Base-by-base conservation (phyloP, 2,888 invertebrate genomes). In the Aproaerema taeniolella region DNA sequence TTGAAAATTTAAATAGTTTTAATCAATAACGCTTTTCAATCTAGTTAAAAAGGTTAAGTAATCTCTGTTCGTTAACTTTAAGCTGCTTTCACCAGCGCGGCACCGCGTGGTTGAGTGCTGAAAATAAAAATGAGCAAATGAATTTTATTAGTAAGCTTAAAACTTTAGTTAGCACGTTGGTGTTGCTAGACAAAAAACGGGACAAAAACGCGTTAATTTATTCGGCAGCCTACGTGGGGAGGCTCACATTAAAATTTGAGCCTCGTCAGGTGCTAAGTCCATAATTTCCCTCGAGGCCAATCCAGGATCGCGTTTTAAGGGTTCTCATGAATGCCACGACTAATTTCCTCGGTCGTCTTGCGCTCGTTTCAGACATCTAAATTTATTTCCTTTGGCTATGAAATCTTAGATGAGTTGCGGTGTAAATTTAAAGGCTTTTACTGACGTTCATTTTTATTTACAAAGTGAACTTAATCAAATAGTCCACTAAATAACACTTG, bases 251-350 rank as follows among this genome's bases (percentile, higher is more conserved):
- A 86, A 83, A 86, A 81, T 86, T 83, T 83, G 80, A 79, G 73
- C 75, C 76, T 73, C 70, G 82, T 80, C 83, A 85, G 86, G 85
- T 85, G 85, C 66, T 82, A 83, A 86, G 85, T 81, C 81, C 82
- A 81, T 86, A 85, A 86, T 86, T 86, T 86, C 86, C 85, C 86
- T 25, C 20, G 82, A 76, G 85, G 67, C 72, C 80, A 71, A 83
- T 85, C 64, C 69, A 55, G 76, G 65, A 80, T 75, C 64, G 68
- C 71, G 68, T 80, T 85, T 83, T 80, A 82, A 85, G 80, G 85
- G 81, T 78, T 73, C 75, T 67, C 69, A 70, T 74, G 76, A 79
- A 79, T 74, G 66, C 65, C 56, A 73, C 62, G 65, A 72, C 75
- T 79, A 83, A 85, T 82, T 82, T 76, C 67, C 60, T 60, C 60